phyloP scores from a whole-genome alignment of 2,113 vertebrate genomes.

The Riparia riparia region DNA sequence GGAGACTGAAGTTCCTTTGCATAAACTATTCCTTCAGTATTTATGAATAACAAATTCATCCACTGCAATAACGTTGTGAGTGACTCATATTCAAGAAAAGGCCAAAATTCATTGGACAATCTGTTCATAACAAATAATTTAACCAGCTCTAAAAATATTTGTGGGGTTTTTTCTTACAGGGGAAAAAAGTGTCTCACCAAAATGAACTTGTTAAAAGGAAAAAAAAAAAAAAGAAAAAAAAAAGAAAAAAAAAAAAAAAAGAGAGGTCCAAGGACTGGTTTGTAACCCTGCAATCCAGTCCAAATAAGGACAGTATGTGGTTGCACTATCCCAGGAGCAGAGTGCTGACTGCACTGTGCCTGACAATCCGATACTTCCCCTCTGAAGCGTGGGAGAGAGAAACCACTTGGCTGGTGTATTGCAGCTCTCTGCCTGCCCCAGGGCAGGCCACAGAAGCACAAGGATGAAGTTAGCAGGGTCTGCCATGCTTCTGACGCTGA shows the following conservation, averaged over 20 bases:
- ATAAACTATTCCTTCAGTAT: conserved; percentile 17
- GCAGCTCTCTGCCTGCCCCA: neutral
- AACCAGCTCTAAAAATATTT: conserved; percentile 52
- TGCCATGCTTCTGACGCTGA: neutral
- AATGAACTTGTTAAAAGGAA: conserved; percentile 27
- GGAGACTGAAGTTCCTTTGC: neutral
- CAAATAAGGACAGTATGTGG: conserved; percentile 60
- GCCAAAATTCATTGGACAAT: conserved; percentile 20
- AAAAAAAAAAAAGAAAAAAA: neutral
- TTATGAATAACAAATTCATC: conserved; percentile 41
- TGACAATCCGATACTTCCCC: conserved; percentile 45
- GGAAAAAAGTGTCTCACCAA: conserved; percentile 13
- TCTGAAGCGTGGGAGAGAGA: conserved; percentile 45
- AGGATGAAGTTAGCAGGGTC: fast-evolving
- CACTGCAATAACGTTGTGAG: conserved; percentile 37
- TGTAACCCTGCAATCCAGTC: conserved; percentile 49
- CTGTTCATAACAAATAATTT: conserved; percentile 46
- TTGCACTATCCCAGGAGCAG: neutral
- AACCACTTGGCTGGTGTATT: neutral
- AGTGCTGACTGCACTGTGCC: neutral
- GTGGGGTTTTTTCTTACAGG: conserved; percentile 38
- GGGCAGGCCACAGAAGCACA: fast-evolving
- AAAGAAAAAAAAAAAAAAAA: neutral
- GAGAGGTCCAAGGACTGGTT: neutral
- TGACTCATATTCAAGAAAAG: conserved; percentile 52